Conservation (phyloP, 2,113 vertebrate species). For the Pollachius pollachius region DNA sequence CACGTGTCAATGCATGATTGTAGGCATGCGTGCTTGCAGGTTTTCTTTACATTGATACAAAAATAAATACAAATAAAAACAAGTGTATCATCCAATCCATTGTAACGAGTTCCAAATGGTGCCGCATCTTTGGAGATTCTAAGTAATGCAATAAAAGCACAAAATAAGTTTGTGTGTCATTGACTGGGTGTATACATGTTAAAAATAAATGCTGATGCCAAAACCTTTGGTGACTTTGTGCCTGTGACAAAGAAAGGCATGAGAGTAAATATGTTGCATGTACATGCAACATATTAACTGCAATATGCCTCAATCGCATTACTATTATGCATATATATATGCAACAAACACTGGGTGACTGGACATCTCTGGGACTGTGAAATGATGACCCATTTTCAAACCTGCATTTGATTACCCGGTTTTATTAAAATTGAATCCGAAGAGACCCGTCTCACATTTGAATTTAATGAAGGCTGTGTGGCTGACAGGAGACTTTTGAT, state of each 20-base stretch:
- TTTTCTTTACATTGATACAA: too few relatives aligned
- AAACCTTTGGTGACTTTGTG: too few relatives aligned
- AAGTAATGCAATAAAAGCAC: too few relatives aligned
- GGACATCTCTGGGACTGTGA: slow-evolving; percentile 60
- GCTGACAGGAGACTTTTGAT: slow-evolving; percentile 78
- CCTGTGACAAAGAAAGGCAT: too few relatives aligned
- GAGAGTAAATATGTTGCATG: too few relatives aligned
- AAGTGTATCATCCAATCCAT: too few relatives aligned
- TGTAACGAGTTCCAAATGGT: too few relatives aligned
- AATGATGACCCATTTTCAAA: slow-evolving; percentile 74
- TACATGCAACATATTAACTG: too few relatives aligned
- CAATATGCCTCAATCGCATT: too few relatives aligned
- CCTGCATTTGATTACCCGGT: slow-evolving; percentile 75
- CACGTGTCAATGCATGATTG: slow-evolving; percentile 6
- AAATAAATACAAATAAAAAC: too few relatives aligned
- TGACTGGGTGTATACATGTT: slow-evolving; percentile 50
- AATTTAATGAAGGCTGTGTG: slow-evolving; percentile 77
- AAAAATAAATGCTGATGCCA: slow-evolving; percentile 16
- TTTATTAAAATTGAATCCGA: slow-evolving; percentile 80
- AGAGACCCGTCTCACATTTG: slow-evolving; percentile 68
- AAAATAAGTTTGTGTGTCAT: slow-evolving; percentile 9
- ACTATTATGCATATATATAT: too few relatives aligned
- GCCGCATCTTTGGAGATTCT: too few relatives aligned
- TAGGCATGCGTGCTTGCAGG: not conserved
- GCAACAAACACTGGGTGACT: slow-evolving; percentile 22